A percentile compares a stretch with the other conserved stretches of the same genome.
Evolutionary conservation across 2,888 invertebrate species (phyloP).

Genomic region (Sussaba pulchella): DNA sequence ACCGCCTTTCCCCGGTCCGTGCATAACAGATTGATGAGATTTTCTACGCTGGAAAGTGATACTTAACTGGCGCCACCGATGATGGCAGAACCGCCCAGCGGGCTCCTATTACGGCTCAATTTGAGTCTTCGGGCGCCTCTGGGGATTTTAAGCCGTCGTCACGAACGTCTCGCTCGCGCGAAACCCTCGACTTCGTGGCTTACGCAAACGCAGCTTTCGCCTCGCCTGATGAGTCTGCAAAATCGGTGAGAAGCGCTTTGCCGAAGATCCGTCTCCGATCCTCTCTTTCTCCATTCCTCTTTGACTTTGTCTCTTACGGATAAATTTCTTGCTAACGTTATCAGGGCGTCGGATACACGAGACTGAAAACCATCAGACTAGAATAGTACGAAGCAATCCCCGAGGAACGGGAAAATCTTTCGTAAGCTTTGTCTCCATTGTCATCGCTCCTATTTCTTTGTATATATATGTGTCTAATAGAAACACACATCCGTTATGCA

Average conservation of each 20-base stretch:
- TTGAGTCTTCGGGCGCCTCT: conserved; percentile 52
- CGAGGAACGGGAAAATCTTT: background rate
- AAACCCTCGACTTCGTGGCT: conserved; percentile 25
- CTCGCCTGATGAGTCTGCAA: conserved; percentile 26
- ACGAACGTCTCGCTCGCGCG: conserved; percentile 1
- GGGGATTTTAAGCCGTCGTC: conserved; percentile 54
- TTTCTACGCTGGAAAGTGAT: conserved; percentile 51
- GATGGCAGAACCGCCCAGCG: conserved; percentile 8
- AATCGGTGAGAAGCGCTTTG: conserved; percentile 30
- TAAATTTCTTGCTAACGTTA: background rate
- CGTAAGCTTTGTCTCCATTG: background rate
- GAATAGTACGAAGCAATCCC: background rate
- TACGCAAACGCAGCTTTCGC: background rate
- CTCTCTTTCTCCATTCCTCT: background rate
- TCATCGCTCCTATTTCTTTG: background rate
- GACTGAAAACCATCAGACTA: background rate
- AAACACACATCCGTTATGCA: conserved; percentile 32
- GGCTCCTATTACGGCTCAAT: conserved; percentile 52
- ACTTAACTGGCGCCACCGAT: conserved; percentile 52
- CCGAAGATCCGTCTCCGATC: conserved; percentile 1
- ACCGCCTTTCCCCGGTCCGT: conserved; percentile 13
- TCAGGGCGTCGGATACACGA: background rate
- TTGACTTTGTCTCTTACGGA: background rate
- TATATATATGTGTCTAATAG: background rate
- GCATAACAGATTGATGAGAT: conserved; percentile 61